Evolutionary conservation across 2,797 vertebrate genomes (phyloP).

Genomic region (Ataeniobius toweri): DNA sequence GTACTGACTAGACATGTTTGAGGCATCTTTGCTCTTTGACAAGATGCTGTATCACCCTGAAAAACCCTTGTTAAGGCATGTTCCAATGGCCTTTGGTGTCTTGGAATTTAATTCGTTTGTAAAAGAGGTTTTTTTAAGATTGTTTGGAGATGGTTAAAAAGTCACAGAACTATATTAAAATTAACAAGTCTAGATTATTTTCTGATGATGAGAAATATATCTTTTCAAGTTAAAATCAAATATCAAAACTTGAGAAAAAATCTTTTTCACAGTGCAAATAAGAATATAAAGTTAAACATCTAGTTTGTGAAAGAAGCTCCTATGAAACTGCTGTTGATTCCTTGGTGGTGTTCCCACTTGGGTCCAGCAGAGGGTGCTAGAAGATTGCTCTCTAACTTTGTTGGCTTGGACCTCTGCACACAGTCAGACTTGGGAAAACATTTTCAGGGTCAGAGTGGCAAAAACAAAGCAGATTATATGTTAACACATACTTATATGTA

Average conservation of each 20-base stretch:
- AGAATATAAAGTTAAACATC: no score
- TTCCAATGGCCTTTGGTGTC: not conserved
- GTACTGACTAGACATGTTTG: not conserved
- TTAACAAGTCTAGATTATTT: no score
- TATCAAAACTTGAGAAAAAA: no score
- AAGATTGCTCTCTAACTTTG: slow-evolving; percentile 42
- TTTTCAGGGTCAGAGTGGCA: slow-evolving; percentile 5
- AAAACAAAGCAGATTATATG: not conserved
- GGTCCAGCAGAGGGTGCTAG: slow-evolving; percentile 70
- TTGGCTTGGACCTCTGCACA: not conserved
- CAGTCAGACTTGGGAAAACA: slow-evolving; percentile 17
- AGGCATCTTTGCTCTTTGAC: not conserved
- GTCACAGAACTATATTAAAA: no score
- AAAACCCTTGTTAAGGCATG: not conserved
- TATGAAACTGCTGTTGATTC: no score
- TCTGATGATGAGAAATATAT: no score
- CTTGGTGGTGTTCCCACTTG: not conserved
- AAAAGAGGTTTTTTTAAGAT: not conserved
- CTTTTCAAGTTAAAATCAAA: no score
- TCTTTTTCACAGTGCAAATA: no score
- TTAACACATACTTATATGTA: not conserved
- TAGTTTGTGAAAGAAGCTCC: no score
- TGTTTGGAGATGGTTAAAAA: no score
- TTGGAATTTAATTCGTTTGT: not conserved
- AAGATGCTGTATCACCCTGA: no score